These are phyloP conservation scores for Diachasma alloeum DNA, from an alignment of 1,140 invertebrate genomes.

Conservation along the genomic window DNA sequence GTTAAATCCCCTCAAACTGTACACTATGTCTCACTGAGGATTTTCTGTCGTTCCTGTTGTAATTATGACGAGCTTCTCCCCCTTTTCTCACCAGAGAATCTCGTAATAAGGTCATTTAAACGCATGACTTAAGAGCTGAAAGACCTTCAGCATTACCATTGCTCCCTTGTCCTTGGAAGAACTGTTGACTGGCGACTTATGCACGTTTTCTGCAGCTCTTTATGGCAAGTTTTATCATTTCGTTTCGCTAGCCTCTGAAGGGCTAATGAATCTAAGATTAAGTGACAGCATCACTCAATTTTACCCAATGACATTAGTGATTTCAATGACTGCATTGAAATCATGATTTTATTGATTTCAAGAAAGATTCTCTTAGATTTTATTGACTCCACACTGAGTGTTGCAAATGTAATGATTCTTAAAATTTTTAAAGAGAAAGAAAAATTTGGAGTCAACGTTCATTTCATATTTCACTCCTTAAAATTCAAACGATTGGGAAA, in stretches of 20 bases:
- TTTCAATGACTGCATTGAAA: too few relatives aligned
- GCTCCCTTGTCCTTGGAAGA: neutral
- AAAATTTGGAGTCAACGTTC: too few relatives aligned
- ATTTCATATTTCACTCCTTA: too few relatives aligned
- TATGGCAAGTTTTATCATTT: neutral
- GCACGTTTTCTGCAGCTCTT: neutral
- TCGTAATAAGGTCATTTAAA: conserved; percentile 56
- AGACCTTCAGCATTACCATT: conserved; percentile 14
- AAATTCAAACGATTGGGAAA: too few relatives aligned
- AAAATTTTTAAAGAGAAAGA: too few relatives aligned
- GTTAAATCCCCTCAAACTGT: neutral
- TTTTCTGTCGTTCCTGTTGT: conserved; percentile 18
- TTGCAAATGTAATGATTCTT: too few relatives aligned
- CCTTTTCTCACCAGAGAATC: conserved; percentile 1
- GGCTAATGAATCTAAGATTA: too few relatives aligned
- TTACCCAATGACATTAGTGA: too few relatives aligned
- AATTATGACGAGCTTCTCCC: conserved; percentile 44
- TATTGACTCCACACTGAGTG: too few relatives aligned
- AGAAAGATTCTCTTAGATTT: too few relatives aligned
- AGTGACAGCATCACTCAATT: too few relatives aligned
- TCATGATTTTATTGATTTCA: too few relatives aligned
- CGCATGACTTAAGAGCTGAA: conserved; percentile 48
- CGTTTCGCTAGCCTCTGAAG: neutral
- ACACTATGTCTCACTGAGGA: neutral
- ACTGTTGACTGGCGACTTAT: neutral